Base-by-base conservation (phyloP, 2,113 vertebrate genomes). In the Herpetotheres cachinnans region DNA sequence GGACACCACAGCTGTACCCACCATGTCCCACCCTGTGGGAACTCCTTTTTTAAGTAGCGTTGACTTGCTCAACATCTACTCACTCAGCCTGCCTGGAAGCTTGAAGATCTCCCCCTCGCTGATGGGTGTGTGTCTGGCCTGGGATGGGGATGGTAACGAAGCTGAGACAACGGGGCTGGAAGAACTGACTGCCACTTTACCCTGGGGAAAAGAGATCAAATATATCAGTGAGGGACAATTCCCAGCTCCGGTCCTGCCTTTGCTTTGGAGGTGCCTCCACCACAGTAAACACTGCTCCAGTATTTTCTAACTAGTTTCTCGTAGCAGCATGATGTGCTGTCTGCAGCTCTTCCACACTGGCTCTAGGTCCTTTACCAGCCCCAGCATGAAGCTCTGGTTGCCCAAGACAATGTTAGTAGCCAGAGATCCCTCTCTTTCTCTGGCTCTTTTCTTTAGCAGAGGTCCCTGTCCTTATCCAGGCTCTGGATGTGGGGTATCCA, bases 11-110 rank as follows among this genome's bases (percentile, higher is more conserved):
- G 59, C 73, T 62, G 69, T 5, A 6, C 44, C 52, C 78, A 40
- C 59, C 58, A 10, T 1, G 9, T 40, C 59, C 73, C 94, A 79
- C 42, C 26, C 62, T 32, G 32, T 2, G 18, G 78, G 34, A 66
- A 5, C 18, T 20, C 30, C 36, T 25, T 26, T 30, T 54, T 19
- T 7, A 52, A 63, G 66, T 52, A 71, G 25, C 12, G 1, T 10
- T 59, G 61, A 36, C 2, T n/a, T 40, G 50, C 40, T 89, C 44
- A 27, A 32, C 16, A 47, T 92, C 62, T 95, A 98, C 99, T 98
- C 95, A 99, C 98, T 97, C 70, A 99, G 98, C 66, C 98, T 96
- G 97, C 99, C 99, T 25, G 99, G 99, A 52, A 99, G 97, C 73
- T 95, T 98, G 98, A 98, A 99, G 91, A 98, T 95, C 3, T 98